A percentile compares a stretch with the other conserved stretches of the same genome.
phyloP scores from a whole-genome alignment of 2,888 invertebrate genomes.

The Calameuta pallipes region DNA sequence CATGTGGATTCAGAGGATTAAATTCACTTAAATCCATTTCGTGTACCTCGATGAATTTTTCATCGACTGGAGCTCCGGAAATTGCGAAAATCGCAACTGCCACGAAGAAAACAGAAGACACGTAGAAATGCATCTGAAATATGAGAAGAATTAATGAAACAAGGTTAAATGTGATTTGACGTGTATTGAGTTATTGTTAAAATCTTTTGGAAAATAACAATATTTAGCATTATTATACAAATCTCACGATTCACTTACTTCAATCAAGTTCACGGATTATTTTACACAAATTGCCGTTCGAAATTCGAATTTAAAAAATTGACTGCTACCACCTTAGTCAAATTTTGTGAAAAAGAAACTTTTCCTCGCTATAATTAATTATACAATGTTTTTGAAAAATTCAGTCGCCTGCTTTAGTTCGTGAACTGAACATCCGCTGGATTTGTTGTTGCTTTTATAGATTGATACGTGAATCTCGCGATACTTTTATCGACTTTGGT shows the following conservation, averaged over 20 bases:
- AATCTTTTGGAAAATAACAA: not conserved
- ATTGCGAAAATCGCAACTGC: constrained; percentile 4
- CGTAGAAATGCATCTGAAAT: not conserved
- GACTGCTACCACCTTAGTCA: too few relatives aligned
- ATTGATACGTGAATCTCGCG: not conserved
- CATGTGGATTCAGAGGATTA: constrained; percentile 25
- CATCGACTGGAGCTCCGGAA: not conserved
- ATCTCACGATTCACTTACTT: not conserved
- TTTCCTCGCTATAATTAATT: not conserved
- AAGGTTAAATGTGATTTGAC: not conserved
- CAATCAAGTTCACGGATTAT: not conserved
- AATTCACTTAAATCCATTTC: constrained; percentile 23
- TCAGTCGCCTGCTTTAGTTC: not conserved
- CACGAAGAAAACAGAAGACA: not conserved
- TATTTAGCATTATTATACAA: not conserved
- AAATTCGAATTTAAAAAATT: too few relatives aligned
- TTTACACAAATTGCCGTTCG: not conserved
- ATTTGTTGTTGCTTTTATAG: not conserved
- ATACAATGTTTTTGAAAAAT: not conserved
- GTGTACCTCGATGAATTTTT: constrained; percentile 23
- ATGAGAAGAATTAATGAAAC: not conserved
- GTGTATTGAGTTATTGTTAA: not conserved
- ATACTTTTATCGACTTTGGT: not conserved
- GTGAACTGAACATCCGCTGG: not conserved
- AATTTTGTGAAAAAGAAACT: too few relatives aligned